Evolutionary conservation across 2,797 vertebrate species (phyloP).

Genomic region (Poeciliopsis gracilis): DNA sequence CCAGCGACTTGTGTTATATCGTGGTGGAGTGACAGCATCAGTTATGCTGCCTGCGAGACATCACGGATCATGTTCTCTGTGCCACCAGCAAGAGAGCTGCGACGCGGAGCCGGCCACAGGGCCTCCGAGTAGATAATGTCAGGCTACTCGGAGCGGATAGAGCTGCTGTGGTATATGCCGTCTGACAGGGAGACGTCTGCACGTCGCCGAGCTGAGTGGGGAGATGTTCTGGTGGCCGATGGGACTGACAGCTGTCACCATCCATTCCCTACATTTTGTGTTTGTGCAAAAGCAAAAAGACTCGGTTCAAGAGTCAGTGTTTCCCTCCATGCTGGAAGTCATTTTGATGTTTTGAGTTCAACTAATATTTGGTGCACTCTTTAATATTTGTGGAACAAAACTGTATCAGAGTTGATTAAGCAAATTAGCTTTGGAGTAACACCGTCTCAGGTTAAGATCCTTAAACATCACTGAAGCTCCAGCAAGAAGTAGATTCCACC

Average conservation of each 20-base stretch:
- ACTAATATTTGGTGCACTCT: neutral
- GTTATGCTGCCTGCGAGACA: slow-evolving; percentile 73
- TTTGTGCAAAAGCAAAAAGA: slow-evolving; percentile 8
- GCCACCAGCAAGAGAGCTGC: slow-evolving; percentile 72
- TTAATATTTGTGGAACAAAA: neutral
- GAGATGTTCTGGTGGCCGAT: slow-evolving; percentile 74
- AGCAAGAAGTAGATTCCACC: neutral
- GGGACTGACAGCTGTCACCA: slow-evolving; percentile 81
- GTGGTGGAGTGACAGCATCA: slow-evolving; percentile 78
- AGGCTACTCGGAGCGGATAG: slow-evolving; percentile 53
- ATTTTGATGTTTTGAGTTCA: neutral
- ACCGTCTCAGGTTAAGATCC: neutral
- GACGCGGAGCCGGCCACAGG: slow-evolving; percentile 69
- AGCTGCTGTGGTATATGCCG: slow-evolving; percentile 74
- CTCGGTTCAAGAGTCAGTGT: neutral
- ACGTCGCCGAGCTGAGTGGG: slow-evolving; percentile 52
- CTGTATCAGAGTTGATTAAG: neutral
- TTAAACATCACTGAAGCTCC: neutral
- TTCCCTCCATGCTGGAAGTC: neutral
- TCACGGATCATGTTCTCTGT: slow-evolving; percentile 73
- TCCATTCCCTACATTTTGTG: slow-evolving; percentile 20
- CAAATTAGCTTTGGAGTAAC: neutral
- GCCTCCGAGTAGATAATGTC: slow-evolving; percentile 77
- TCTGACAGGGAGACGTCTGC: slow-evolving; percentile 76
- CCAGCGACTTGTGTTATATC: slow-evolving; percentile 60